A percentile compares a stretch with the other conserved stretches of the same genome.
Conservation (phyloP, 2,888 invertebrate genomes). For the Carcina quercana region DNA sequence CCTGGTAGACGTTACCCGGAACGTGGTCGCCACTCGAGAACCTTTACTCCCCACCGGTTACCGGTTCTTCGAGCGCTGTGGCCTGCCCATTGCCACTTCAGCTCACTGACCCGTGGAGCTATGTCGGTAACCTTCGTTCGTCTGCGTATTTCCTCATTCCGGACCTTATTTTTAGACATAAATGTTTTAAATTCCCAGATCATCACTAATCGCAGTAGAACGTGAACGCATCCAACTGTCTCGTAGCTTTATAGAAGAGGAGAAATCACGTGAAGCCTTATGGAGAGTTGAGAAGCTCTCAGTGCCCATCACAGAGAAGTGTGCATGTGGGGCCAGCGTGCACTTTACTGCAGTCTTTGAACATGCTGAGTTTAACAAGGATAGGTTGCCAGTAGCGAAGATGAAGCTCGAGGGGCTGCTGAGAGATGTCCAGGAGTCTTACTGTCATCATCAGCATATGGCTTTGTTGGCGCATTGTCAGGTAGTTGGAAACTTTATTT, state of each 20-base stretch:
- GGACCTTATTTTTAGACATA: no score
- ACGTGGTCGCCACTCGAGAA: no score
- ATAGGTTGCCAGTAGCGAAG: slow-evolving; percentile 43
- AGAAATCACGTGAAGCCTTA: slow-evolving; percentile 33
- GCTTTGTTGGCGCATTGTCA: slow-evolving; percentile 53
- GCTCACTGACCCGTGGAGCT: no score
- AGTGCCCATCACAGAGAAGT: slow-evolving; percentile 29
- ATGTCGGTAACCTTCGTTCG: no score
- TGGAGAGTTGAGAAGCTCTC: slow-evolving; percentile 48
- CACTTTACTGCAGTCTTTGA: slow-evolving; percentile 32
- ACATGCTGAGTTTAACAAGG: slow-evolving; percentile 41
- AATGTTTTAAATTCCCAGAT: no score
- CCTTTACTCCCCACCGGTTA: no score
- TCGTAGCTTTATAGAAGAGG: slow-evolving; percentile 40
- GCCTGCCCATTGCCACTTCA: no score
- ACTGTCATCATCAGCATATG: slow-evolving; percentile 55
- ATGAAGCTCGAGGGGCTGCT: slow-evolving; percentile 44
- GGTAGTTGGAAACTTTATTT: no score
- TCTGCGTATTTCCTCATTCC: no score
- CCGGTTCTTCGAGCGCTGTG: no score
- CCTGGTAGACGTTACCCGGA: no score
- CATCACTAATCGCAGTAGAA: slow-evolving; percentile 51
- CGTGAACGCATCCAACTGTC: slow-evolving; percentile 38
- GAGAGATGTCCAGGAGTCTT: slow-evolving; percentile 51
- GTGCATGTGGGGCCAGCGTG: slow-evolving; percentile 35